Percentiles rank a stretch among this genome's conserved stretches.
phyloP scores from a whole-genome alignment of 2,113 vertebrate species.

The Petrocephalus microphthalmus region DNA sequence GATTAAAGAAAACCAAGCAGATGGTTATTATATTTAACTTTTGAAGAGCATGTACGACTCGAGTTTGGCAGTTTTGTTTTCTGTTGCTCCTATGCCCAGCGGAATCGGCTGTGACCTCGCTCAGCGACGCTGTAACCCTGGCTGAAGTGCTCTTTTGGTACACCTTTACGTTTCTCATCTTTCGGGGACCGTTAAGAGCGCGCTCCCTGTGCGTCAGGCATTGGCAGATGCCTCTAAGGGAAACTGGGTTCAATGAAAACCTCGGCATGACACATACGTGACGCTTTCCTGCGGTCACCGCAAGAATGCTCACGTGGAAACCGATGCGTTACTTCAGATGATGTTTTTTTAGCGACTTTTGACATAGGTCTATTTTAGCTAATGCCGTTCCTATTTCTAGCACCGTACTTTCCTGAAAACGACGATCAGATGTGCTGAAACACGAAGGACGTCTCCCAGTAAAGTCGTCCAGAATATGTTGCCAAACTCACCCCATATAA shows the following conservation, averaged over 20 bases:
- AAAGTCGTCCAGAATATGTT: slow-evolving; percentile 29
- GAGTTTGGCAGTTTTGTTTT: not conserved
- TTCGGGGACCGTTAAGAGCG: not conserved
- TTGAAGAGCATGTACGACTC: slow-evolving; percentile 30
- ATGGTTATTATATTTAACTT: slow-evolving; percentile 43
- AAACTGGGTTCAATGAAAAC: not conserved
- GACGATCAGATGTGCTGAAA: slow-evolving; percentile 34
- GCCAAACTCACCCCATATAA: not conserved
- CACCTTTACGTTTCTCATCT: not conserved
- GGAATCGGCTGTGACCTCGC: not conserved
- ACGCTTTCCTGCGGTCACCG: slow-evolving; percentile 21
- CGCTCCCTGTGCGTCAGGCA: not conserved
- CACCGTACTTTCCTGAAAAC: slow-evolving; percentile 26
- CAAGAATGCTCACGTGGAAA: slow-evolving; percentile 18
- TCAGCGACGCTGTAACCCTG: not conserved
- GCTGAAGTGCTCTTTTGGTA: not conserved
- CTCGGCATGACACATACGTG: slow-evolving; percentile 12
- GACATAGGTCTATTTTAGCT: slow-evolving; percentile 34
- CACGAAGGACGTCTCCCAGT: slow-evolving; percentile 25
- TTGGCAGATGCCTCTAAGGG: not conserved
- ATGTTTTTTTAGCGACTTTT: slow-evolving; percentile 19
- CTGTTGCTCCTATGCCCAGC: not conserved
- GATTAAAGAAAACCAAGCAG: slow-evolving; percentile 28
- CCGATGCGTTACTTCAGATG: slow-evolving; percentile 24
- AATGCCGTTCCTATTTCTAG: slow-evolving; percentile 32